Evolutionary conservation across 2,888 invertebrate genomes (phyloP).

Genomic region (Diploptera punctata): DNA sequence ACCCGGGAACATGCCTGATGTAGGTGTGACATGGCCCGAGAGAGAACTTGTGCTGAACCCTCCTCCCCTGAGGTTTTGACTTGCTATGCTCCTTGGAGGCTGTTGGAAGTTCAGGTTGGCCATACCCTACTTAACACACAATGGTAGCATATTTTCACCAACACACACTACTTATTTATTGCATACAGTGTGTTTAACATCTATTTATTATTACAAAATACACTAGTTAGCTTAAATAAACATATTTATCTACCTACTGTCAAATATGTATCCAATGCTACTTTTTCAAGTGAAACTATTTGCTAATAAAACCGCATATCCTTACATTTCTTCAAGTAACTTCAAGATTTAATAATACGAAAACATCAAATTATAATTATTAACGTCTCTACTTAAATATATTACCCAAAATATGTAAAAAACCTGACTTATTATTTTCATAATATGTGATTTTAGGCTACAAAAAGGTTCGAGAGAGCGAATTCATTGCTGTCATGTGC

Average conservation of each 20-base stretch:
- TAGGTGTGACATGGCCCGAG: slow-evolving; percentile 79
- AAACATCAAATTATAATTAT: neutral
- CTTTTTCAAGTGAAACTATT: neutral
- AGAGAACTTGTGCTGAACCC: slow-evolving; percentile 70
- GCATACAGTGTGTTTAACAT: too few relatives aligned
- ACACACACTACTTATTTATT: neutral
- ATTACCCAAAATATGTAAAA: too few relatives aligned
- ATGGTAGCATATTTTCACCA: neutral
- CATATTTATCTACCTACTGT: neutral
- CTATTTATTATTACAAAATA: too few relatives aligned
- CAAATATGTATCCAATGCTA: neutral
- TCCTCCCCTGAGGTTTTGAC: slow-evolving; percentile 69
- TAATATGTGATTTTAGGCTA: neutral
- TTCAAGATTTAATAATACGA: neutral
- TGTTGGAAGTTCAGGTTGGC: slow-evolving; percentile 92
- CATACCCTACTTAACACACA: slow-evolving; percentile 69
- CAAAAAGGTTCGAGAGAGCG: neutral
- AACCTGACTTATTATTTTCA: slow-evolving; percentile 16
- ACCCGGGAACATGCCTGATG: slow-evolving; percentile 67
- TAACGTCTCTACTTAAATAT: neutral
- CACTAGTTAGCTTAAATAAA: neutral
- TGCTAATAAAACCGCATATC: neutral
- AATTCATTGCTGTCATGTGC: neutral
- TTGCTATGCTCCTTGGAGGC: slow-evolving; percentile 87
- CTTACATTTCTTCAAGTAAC: neutral